Evolutionary conservation across 2,888 invertebrate genomes (phyloP).

Genomic region (Macrophya annulata): DNA sequence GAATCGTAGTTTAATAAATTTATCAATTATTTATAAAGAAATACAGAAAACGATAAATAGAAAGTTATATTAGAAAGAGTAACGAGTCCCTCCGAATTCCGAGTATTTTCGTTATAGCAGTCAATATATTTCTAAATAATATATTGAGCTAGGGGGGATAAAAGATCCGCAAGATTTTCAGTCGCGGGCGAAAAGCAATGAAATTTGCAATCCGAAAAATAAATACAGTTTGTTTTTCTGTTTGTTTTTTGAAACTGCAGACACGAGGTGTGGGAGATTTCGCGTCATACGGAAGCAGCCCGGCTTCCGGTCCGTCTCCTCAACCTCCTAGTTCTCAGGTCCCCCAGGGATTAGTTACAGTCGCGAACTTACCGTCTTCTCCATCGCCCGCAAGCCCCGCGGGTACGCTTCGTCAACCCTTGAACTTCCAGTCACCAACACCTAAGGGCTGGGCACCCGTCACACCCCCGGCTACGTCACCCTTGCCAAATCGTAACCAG

Average conservation of each 20-base stretch:
- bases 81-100: constrained; percentile 4
- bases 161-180: neutral
- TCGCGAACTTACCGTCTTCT: constrained; percentile 64
- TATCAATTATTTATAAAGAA: neutral
- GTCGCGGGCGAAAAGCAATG: neutral
- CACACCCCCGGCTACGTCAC: constrained; percentile 80
- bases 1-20: neutral
- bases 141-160: neutral
- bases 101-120: neutral
- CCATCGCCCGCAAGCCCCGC: constrained; percentile 74
- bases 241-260: constrained; percentile 63
- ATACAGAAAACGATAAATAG: neutral
- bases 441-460: constrained; percentile 79
- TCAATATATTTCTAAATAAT: neutral
- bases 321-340: constrained; percentile 66
- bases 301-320: constrained; percentile 72
- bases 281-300: constrained; percentile 74
- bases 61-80: neutral
- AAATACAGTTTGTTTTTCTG: constrained; percentile 31
- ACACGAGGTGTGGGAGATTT: constrained; percentile 75
- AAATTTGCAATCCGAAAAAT: neutral
- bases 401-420: constrained; percentile 75
- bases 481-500: constrained; percentile 67
- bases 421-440: constrained; percentile 70
- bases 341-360: constrained; percentile 59